Evolutionary conservation across 2,888 invertebrate species (phyloP).

Genomic region (Dasypogon diadema): DNA sequence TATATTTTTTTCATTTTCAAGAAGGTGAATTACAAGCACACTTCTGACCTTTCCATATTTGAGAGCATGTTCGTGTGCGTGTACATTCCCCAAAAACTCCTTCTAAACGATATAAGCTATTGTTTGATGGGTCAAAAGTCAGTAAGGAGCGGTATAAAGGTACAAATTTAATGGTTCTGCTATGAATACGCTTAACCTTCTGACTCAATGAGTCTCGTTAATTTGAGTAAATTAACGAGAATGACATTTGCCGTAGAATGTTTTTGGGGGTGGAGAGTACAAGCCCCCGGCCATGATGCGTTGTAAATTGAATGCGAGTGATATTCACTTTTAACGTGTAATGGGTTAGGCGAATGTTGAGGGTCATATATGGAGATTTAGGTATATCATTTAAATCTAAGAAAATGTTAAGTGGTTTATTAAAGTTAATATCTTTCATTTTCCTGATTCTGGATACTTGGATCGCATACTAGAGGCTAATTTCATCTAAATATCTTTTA

Average conservation of each 20-base stretch:
- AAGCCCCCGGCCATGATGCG: not conserved
- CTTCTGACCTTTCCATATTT: slow-evolving; percentile 25
- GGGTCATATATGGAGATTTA: too few relatives aligned
- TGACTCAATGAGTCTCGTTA: slow-evolving; percentile 34
- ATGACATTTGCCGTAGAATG: not conserved
- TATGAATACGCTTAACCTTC: slow-evolving; percentile 22
- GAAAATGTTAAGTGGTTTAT: too few relatives aligned
- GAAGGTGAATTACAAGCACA: slow-evolving; percentile 35
- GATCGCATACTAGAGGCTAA: too few relatives aligned
- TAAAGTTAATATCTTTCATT: too few relatives aligned
- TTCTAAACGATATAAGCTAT: slow-evolving; percentile 1
- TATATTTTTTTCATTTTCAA: not conserved
- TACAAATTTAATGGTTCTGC: slow-evolving; percentile 20
- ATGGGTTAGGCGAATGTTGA: too few relatives aligned
- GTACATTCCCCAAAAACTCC: not conserved
- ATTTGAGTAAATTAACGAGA: slow-evolving; percentile 22
- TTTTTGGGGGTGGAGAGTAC: not conserved
- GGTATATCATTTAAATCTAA: too few relatives aligned
- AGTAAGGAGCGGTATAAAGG: slow-evolving; percentile 23
- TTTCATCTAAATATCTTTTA: too few relatives aligned
- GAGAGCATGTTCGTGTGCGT: not conserved
- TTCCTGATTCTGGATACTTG: too few relatives aligned
- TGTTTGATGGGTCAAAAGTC: slow-evolving; percentile 8
- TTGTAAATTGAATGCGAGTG: not conserved
- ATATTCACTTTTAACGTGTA: not conserved